Evolutionary conservation across 2,113 vertebrate species (phyloP).

Genomic region (Ptyas mucosa): DNA sequence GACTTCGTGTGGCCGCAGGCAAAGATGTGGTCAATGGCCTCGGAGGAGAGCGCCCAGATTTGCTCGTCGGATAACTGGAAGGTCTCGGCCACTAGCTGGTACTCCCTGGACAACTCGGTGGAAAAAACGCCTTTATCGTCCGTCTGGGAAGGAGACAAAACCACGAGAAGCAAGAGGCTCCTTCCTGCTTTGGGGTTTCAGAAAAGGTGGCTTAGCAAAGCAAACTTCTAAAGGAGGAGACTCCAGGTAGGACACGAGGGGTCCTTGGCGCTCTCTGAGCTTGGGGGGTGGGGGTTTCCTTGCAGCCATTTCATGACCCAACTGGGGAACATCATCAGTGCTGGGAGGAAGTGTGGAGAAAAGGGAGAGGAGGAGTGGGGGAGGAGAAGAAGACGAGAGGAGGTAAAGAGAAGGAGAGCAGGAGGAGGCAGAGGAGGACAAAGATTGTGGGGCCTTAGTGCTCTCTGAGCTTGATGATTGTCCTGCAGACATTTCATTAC

Average conservation of each 20-base stretch:
- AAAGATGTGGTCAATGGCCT: constrained; percentile 85
- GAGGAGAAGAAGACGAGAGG: too few species aligned
- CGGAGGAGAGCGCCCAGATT: constrained; percentile 85
- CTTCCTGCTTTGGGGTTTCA: neutral
- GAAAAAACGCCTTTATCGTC: constrained; percentile 96
- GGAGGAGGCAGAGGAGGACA: too few species aligned
- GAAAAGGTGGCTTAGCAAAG: neutral
- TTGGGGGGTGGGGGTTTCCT: fast-evolving
- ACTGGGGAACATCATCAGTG: neutral
- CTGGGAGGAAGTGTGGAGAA: neutral
- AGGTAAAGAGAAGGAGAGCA: too few species aligned
- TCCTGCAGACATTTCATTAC: too few species aligned
- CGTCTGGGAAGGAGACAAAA: constrained; percentile 72
- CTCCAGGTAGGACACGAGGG: neutral
- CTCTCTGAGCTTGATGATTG: too few species aligned
- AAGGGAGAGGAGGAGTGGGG: too few species aligned
- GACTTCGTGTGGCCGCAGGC: constrained; percentile 77
- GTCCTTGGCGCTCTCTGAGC: neutral
- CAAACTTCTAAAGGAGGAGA: neutral
- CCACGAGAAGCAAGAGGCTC: constrained; percentile 3
- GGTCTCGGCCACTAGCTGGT: constrained; percentile 84
- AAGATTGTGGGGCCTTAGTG: too few species aligned
- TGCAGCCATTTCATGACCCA: neutral
- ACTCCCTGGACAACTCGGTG: constrained; percentile 89
- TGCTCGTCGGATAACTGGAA: constrained; percentile 80